Evolutionary conservation across 2,797 vertebrate species (phyloP), one percentile per base, ranked within the genome.

Genomic region (Sebastes vulpes): DNA sequence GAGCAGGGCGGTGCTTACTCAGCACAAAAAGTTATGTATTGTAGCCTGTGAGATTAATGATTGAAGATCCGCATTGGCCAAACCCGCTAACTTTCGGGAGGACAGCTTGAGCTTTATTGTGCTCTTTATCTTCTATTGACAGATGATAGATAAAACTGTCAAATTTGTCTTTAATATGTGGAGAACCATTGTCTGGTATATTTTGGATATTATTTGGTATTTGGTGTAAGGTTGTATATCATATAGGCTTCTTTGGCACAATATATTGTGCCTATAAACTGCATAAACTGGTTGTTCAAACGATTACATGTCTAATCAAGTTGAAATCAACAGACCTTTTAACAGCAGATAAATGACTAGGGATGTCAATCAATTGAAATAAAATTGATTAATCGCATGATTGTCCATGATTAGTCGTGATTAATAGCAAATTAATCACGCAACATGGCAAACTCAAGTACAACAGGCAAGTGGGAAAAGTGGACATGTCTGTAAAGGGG

Each of bases 1-100:
- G 56, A 70, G 58, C 54, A 85, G 63, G 73, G 71, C 57, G 18
- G 67, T 89, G 87, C 89, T 88, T 84, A 92, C 70, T 83, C 75
- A 53, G 69, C 73, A 80, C 32, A 72, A 89, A 80, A 89, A 75
- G 46, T 83, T 84, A 87, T 83, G 59, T 75, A 78, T 72, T 86
- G 65, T 58, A 81, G 78, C 72, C 75, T 73, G 53, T 76, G 38
- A 85, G 79, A 90, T 87, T 88, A 84, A 89, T 89, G 80, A 91
- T 77, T 89, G 64, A 89, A 82, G 72, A 87, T 72, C 52, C 60
- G 81, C 75, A 52, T 67, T 56, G 53, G 77, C 76, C 61, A 81
- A 72, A 73, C 56, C 28, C 48, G 72, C 73, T 77, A 83, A 73
- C 72, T 75, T 72, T 64, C 59, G 11, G 32, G 68, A 71, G 65